Evolutionary conservation across 2,113 vertebrate genomes (phyloP).

Genomic region (Raja brachyura): DNA sequence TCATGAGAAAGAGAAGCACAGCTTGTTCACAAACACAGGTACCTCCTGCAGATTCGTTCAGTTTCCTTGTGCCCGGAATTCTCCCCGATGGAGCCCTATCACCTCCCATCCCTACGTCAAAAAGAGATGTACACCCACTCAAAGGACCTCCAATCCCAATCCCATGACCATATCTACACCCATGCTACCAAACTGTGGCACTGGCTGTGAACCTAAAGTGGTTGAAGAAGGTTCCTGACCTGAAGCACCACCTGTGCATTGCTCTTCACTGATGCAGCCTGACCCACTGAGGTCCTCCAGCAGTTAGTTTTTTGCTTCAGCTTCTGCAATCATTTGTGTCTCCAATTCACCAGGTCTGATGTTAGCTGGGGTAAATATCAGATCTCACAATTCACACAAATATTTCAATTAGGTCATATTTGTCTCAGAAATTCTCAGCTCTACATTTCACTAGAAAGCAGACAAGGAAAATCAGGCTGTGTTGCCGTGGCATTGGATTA

Average conservation of each 20-base stretch:
- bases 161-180: no score
- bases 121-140: neutral
- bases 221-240: no score
- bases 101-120: neutral
- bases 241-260: no score
- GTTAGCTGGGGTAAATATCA: neutral
- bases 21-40: neutral
- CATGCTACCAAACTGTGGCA: no score
- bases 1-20: neutral
- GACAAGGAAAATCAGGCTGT: neutral
- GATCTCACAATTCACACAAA: neutral
- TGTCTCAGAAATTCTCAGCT: neutral
- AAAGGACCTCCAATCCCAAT: neutral
- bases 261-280: no score
- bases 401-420: neutral
- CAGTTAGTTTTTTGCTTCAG: no score
- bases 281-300: no score
- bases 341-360: neutral
- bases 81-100: neutral
- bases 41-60: neutral
- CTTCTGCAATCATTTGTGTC: neutral
- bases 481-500: neutral
- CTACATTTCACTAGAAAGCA: neutral
- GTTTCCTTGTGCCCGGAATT: no score
- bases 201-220: no score